Conservation (phyloP, 2,113 vertebrate species). For the Calonectris borealis region DNA sequence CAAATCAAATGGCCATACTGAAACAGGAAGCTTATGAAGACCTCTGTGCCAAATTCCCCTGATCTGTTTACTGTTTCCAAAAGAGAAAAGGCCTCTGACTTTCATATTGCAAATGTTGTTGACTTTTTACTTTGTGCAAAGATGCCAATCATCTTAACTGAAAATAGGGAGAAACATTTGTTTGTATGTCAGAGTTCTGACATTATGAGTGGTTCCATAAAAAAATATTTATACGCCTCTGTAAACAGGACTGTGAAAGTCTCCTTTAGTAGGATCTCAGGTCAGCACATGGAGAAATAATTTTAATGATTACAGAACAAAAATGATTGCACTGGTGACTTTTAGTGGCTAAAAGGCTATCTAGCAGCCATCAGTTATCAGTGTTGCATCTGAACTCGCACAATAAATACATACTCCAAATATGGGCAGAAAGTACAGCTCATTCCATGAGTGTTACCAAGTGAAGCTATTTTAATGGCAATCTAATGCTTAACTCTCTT, state of each 20-base stretch:
- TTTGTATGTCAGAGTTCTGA: background rate
- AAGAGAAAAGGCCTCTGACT: background rate
- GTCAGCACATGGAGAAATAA: background rate
- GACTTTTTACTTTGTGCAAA: background rate
- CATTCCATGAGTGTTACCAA: constrained; percentile 31
- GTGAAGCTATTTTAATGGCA: constrained; percentile 34
- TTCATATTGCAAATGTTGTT: fast-evolving
- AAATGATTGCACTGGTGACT: background rate
- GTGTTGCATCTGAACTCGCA: background rate
- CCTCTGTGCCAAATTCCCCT: background rate
- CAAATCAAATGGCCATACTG: background rate
- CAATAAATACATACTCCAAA: constrained; percentile 7
- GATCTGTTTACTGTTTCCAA: background rate
- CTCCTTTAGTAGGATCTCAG: background rate
- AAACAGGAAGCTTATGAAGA: background rate
- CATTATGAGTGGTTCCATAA: background rate
- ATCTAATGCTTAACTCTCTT: background rate
- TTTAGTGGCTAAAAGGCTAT: background rate
- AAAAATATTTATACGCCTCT: background rate
- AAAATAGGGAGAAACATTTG: background rate
- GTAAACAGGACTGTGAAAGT: background rate
- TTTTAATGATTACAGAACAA: background rate
- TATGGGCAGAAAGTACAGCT: constrained; percentile 10
- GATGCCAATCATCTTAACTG: background rate
- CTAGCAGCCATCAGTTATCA: background rate